Conservation (phyloP, 2,888 invertebrate genomes). For the Callyntrura guangdongensis region DNA sequence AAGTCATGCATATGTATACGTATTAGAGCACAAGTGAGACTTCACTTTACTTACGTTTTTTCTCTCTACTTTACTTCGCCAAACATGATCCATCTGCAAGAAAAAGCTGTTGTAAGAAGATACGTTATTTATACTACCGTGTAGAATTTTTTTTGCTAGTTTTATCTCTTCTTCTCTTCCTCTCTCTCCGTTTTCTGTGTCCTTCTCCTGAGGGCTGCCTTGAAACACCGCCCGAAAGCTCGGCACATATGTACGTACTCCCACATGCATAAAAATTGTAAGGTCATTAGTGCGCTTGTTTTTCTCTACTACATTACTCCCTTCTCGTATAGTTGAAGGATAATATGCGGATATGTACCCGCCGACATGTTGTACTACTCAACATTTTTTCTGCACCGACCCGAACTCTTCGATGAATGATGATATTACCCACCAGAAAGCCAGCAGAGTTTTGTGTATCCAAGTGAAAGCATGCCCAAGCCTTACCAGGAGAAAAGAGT, state of each 20-base stretch:
- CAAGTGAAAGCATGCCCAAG: too few species aligned
- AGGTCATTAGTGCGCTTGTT: constrained; percentile 69
- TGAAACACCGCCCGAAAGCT: constrained; percentile 15
- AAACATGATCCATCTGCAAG: neutral
- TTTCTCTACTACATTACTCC: neutral
- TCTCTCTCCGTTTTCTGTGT: too few species aligned
- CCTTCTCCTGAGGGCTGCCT: too few species aligned
- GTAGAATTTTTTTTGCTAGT: constrained; percentile 28
- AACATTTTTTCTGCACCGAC: constrained; percentile 39
- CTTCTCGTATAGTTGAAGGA: too few species aligned
- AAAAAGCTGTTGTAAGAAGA: neutral
- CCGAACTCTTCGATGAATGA: constrained; percentile 65
- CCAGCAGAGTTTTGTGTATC: neutral
- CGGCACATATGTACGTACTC: constrained; percentile 34
- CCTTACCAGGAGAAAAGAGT: neutral
- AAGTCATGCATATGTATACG: constrained; percentile 10
- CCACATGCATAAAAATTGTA: constrained; percentile 37
- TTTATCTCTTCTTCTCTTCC: neutral
- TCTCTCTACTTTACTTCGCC: neutral
- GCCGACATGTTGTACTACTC: neutral
- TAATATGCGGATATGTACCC: too few species aligned
- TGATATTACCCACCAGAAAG: constrained; percentile 63
- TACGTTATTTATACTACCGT: neutral
- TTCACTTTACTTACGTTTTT: constrained; percentile 20
- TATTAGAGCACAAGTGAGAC: too few species aligned